Evolutionary conservation across 2,797 vertebrate species (phyloP), one percentile per base, ranked within the genome.

Genomic region (Spinus pinus): DNA sequence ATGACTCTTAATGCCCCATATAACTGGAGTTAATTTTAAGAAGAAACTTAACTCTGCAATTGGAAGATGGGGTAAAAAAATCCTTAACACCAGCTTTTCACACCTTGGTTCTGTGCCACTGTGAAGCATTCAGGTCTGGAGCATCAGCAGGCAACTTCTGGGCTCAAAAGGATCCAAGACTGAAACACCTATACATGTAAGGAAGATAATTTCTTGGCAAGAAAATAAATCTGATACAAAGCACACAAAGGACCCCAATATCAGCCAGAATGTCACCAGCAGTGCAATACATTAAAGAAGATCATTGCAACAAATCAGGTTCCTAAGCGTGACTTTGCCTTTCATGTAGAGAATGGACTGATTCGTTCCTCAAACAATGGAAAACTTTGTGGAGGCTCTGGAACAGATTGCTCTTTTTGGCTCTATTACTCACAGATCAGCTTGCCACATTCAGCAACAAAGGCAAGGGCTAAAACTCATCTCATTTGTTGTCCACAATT

Each of bases 291-390:
- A 79, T 79, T 95, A 88, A 93, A 94, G 80, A 73, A 95, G 89
- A 88, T 81, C 88, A 91, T 96, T 75, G 64, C 41, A 92, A 90
- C 90, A 95, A 95, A 96, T 96, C 53, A 94, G 50, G 78, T 82
- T 97, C 93, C 88, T 87, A 84, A 95, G 84, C 70, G 30, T 96
- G 88, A 91, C 66, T 96, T 92, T 96, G 88, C 74, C 81, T 97
- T 97, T 97, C 87, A 93, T n/a, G 4, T 74, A 83, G 91, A 96
- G 95, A 97, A 97, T 86, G 91, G 88, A 71, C 87, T 93, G 94
- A 96, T 97, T 95, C 31, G 86, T 97, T 97, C 81, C 80, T 86
- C 92, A 95, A 96, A 97, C 90, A 92, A 94, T 84, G 88, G 87
- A 96, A 90, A 90, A 95, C 96, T 96, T 89, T 14, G 15, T 77